A percentile compares a stretch with the other conserved stretches of the same genome.
phyloP scores from a whole-genome alignment of 1,140 invertebrate species.

The Eumaeus atala region DNA sequence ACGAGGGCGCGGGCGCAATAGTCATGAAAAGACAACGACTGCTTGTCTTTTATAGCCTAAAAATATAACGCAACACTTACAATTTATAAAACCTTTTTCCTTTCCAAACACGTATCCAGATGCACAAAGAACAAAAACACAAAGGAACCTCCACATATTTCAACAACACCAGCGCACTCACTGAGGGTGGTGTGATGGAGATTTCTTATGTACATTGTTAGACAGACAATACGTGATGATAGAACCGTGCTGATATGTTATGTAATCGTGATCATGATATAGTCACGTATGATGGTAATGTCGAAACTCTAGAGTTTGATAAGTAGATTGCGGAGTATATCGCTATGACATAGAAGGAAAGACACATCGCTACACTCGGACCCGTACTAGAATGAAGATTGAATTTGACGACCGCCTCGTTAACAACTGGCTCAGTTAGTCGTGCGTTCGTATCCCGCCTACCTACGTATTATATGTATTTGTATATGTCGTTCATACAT shows the following conservation, averaged over 20 bases:
- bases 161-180: not conserved
- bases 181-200: not conserved
- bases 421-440: too few species aligned
- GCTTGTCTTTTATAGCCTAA: too few species aligned
- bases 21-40: too few species aligned
- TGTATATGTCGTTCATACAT: too few species aligned
- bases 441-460: too few species aligned
- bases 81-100: not conserved
- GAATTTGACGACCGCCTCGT: too few species aligned
- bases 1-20: too few species aligned
- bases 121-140: not conserved
- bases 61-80: not conserved
- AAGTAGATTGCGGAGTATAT: too few species aligned
- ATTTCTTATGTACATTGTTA: slow-evolving; percentile 6
- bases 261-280: not conserved
- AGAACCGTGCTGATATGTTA: not conserved
- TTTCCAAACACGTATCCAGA: not conserved
- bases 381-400: too few species aligned
- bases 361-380: too few species aligned
- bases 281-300: not conserved
- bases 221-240: slow-evolving; percentile 4
- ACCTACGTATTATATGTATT: too few species aligned
- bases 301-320: not conserved
- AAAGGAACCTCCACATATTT: slow-evolving; percentile 2
- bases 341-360: too few species aligned